Evolutionary conservation across 2,888 invertebrate genomes (phyloP).

Genomic region (Amphipyra berbera): DNA sequence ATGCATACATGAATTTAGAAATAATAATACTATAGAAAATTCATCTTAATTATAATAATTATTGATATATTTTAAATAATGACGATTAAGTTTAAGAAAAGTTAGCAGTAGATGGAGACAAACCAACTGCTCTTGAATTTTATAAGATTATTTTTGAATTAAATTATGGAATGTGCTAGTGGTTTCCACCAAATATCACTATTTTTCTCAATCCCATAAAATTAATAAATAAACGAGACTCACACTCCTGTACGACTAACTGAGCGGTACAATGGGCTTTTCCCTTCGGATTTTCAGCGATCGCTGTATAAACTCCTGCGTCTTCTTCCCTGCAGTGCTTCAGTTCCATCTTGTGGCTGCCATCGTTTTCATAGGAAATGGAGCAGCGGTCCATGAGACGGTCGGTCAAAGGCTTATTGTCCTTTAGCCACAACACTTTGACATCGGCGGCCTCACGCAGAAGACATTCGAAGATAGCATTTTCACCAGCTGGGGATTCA

Average conservation of each 20-base stretch:
- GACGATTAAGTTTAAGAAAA: conserved; percentile 11
- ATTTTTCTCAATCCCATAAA: conserved; percentile 23
- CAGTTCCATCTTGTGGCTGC: conserved; percentile 92
- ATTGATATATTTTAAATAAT: conserved; percentile 3
- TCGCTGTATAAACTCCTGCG: conserved; percentile 96
- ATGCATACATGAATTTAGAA: conserved; percentile 67
- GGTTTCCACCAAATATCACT: conserved; percentile 5
- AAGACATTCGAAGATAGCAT: conserved; percentile 94
- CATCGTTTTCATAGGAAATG: conserved; percentile 89
- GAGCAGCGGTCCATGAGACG: conserved; percentile 93
- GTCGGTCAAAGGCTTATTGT: conserved; percentile 95
- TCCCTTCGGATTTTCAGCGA: conserved; percentile 95
- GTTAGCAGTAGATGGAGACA: background rate
- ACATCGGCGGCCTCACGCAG: conserved; percentile 91
- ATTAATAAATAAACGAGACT: conserved; percentile 73
- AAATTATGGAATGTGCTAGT: background rate
- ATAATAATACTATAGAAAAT: background rate
- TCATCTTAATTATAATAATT: conserved; percentile 4
- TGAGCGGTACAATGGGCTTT: conserved; percentile 96
- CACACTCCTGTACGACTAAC: conserved; percentile 95
- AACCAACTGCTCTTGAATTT: background rate
- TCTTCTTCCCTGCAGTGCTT: conserved; percentile 94
- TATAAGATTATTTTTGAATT: background rate
- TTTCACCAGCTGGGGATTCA: conserved; percentile 94
- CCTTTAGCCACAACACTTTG: conserved; percentile 95